Conservation (phyloP, 2,797 vertebrate genomes). For the Spatula versicolor region DNA sequence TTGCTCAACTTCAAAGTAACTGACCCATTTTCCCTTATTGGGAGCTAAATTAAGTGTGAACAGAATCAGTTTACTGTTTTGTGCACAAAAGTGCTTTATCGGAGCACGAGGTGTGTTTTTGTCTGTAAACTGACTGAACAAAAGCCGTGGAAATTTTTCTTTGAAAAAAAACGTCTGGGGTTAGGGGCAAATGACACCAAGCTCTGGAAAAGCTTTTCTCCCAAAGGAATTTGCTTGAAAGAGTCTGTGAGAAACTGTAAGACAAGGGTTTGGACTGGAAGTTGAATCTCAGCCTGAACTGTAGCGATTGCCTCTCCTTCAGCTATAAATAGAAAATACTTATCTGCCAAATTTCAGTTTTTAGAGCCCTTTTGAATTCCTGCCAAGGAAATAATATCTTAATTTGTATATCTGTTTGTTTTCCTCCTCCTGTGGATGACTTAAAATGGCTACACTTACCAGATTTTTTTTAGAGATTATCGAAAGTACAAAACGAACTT, state of each 20-base stretch:
- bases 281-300: constrained; percentile 23
- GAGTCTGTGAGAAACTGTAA: constrained; percentile 54
- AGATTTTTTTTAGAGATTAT: background rate
- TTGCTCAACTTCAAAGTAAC: constrained; percentile 7
- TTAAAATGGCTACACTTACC: background rate
- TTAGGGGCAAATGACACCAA: constrained; percentile 37
- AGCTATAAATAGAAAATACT: constrained; percentile 60
- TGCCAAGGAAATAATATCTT: constrained; percentile 57
- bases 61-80: background rate
- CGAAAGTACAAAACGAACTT: background rate
- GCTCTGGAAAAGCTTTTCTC: constrained; percentile 40
- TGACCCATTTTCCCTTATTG: constrained; percentile 58
- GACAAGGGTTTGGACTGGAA: constrained; percentile 29
- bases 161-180: background rate
- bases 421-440: constrained; percentile 11
- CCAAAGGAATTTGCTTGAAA: constrained; percentile 53
- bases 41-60: constrained; percentile 60
- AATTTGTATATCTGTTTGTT: constrained; percentile 64
- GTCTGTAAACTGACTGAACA: background rate
- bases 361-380: constrained; percentile 33
- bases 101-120: constrained; percentile 34
- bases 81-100: constrained; percentile 40
- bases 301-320: background rate
- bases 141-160: constrained; percentile 32
- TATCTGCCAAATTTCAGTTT: constrained; percentile 45